Base-by-base conservation (phyloP, 2,797 vertebrate genomes). In the Neostethus bicornis region DNA sequence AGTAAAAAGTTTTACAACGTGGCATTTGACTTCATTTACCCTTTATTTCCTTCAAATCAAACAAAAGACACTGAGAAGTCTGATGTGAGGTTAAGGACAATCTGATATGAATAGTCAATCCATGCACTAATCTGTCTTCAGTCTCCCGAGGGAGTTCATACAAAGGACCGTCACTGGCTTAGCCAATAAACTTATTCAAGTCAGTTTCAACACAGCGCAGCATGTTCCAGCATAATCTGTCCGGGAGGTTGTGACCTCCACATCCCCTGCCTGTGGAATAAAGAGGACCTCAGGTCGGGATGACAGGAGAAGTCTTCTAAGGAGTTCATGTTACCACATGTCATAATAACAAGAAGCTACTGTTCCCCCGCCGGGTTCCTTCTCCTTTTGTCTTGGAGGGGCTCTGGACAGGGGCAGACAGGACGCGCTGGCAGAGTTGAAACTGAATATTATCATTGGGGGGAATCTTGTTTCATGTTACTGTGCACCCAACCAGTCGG, bases 241-340 rank as follows among this genome's bases (percentile, higher is more conserved):
- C 85, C 78, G 28, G 87, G 86, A 92, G 92, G 93, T 92, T 85
- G 85, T 75, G 90, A 93, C 85, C 90, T 91, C 90, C 88, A 86
- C 91, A 86, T 91, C 91, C 91, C 84, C 91, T 75, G 77, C 79
- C 76, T 51, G 75, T 43, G 62, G 81, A 85, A 87, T 89, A 90
- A 90, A 91, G 89, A 87, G 83, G 85, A 82, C 83, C 61, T 92
- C 88, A 92, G 91, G 90, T 63, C 88, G 87, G 94, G 93, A 91
- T 97, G 96, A 97, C 95, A 98, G 95, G 94, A 96, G 94, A 93
- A 95, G 94, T 98, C 96, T 97, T 97, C 94, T 92, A 95, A 96
- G 95, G 91, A 96, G 96, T 96, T 97, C 96, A 96, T 93, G 61
- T 98, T 98, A 96, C 95, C 83, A 75, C 87, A 75, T 71, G 73